Percentiles rank a stretch among this genome's conserved stretches.
Conservation (phyloP, 2,797 vertebrate genomes). For the Pampus argenteus region DNA sequence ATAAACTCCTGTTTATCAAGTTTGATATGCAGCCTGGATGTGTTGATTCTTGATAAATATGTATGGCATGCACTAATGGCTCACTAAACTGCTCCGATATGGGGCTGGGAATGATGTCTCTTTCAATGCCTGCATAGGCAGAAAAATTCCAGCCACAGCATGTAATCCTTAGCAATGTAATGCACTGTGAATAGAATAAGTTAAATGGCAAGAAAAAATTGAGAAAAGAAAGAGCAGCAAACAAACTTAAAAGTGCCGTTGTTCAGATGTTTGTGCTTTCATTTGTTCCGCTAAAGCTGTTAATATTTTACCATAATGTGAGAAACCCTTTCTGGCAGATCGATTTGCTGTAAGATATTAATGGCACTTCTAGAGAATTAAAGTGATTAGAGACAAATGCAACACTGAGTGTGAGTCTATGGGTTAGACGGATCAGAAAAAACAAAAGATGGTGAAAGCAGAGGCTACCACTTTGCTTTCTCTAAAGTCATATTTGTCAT, state of each 20-base stretch:
- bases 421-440: constrained; percentile 12
- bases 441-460: constrained; percentile 18
- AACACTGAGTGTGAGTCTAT: constrained; percentile 6
- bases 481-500: neutral
- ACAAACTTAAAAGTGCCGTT: constrained; percentile 52
- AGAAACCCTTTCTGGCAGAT: constrained; percentile 39
- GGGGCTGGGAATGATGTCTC: constrained; percentile 47
- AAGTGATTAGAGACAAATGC: constrained; percentile 44
- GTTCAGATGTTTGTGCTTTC: constrained; percentile 20
- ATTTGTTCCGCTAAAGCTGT: constrained; percentile 50
- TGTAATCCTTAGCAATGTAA: constrained; percentile 37
- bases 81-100: constrained; percentile 49
- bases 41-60: constrained; percentile 70
- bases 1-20: constrained; percentile 61
- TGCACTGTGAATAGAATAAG: constrained; percentile 41
- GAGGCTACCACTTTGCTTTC: neutral
- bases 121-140: constrained; percentile 27
- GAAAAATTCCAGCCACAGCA: constrained; percentile 53
- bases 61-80: constrained; percentile 56
- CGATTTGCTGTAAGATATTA: constrained; percentile 32
- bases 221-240: constrained; percentile 44
- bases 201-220: constrained; percentile 38
- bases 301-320: constrained; percentile 48
- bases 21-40: constrained; percentile 46
- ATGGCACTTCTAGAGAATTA: constrained; percentile 32